These are phyloP conservation scores for Lagopus muta DNA, from an alignment of 2,113 vertebrate species.

Conservation along the genomic window DNA sequence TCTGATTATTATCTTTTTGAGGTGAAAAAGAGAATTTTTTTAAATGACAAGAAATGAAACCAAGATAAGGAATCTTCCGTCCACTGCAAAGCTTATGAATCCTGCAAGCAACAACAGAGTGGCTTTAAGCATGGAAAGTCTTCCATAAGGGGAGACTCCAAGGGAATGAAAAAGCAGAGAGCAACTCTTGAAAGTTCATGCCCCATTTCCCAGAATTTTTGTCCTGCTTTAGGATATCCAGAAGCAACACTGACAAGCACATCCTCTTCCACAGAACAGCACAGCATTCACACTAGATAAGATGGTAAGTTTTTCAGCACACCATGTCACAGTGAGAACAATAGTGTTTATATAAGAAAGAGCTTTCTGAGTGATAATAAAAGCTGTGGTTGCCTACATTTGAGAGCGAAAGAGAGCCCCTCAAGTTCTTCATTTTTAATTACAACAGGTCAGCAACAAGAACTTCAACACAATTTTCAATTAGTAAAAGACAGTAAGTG, in stretches of 20 bases:
- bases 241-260: neutral
- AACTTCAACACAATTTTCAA: neutral
- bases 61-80: neutral
- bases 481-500: rapidly evolving
- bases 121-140: neutral
- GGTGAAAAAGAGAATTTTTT: neutral
- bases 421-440: neutral
- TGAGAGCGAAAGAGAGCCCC: neutral
- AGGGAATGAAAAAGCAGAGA: neutral
- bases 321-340: neutral
- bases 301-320: neutral
- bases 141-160: neutral
- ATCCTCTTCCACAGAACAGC: neutral
- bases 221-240: neutral
- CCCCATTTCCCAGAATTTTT: neutral
- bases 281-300: neutral
- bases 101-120: neutral
- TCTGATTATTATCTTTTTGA: neutral
- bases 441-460: neutral
- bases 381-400: neutral
- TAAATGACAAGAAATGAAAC: neutral
- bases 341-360: neutral
- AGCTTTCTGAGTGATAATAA: neutral
- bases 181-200: neutral
- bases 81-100: neutral